Evolutionary conservation across 2,113 vertebrate species (phyloP).

Genomic region (Bujurquina vittata): DNA sequence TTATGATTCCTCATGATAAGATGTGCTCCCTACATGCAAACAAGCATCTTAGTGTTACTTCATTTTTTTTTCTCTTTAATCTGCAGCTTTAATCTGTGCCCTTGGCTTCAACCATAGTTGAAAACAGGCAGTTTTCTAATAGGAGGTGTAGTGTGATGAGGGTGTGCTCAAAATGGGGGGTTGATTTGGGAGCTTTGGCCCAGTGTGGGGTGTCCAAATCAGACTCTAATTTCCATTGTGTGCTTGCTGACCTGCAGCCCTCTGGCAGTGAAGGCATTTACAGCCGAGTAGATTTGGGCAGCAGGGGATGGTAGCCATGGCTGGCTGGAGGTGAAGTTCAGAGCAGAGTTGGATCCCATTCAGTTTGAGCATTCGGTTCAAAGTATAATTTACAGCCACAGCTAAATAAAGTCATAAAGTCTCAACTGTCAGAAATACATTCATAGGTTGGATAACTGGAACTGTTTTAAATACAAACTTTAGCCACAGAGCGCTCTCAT

Average conservation of each 20-base stretch:
- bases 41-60: constrained; percentile 8
- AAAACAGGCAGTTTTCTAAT: background rate
- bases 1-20: constrained; percentile 61
- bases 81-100: background rate
- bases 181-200: constrained; percentile 25
- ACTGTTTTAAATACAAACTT: background rate
- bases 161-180: background rate
- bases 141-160: background rate
- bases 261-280: constrained; percentile 16
- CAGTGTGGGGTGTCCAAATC: constrained; percentile 33
- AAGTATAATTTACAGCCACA: background rate
- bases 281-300: constrained; percentile 19
- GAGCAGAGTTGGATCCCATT: constrained; percentile 1
- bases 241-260: constrained; percentile 40
- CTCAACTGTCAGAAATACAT: background rate
- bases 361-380: constrained; percentile 24
- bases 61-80: background rate
- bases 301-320: constrained; percentile 20
- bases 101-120: background rate
- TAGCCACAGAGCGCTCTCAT: background rate
- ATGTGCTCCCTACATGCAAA: constrained; percentile 23
- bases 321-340: constrained; percentile 18
- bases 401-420: background rate
- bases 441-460: background rate
- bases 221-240: constrained; percentile 20